These are phyloP conservation scores for Loxodonta africana DNA, from an alignment of 2,113 vertebrate genomes.

Conservation along the genomic window DNA sequence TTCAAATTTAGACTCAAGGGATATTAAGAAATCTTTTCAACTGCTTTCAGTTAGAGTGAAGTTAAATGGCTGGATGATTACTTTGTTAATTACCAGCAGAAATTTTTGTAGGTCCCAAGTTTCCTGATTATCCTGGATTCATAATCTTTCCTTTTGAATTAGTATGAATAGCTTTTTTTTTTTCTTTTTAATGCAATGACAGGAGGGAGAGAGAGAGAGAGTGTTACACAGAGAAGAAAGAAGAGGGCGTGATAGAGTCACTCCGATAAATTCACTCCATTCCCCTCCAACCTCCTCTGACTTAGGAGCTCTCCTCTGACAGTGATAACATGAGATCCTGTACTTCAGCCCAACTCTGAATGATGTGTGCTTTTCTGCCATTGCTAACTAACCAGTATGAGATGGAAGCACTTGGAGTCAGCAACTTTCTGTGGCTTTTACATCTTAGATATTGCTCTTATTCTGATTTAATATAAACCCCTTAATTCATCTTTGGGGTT, in stretches of 20 bases:
- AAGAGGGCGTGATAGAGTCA: not conserved
- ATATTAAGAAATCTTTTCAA: conserved; percentile 2
- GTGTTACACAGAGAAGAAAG: not conserved
- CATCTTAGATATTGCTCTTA: not conserved
- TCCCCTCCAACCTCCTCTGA: not conserved
- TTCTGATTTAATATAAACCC: conserved; percentile 9
- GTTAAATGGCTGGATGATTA: not conserved
- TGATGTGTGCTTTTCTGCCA: not conserved
- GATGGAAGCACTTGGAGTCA: not conserved
- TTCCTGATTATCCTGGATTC: not conserved
- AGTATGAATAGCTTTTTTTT: not conserved
- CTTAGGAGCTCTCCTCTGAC: not conserved
- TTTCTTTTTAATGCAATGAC: not conserved
- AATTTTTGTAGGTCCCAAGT: not conserved
- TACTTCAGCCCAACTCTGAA: not conserved
- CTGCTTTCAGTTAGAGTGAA: not conserved
- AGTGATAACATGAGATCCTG: not conserved
- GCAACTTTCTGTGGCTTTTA: not conserved
- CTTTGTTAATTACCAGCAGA: conserved; percentile 24
- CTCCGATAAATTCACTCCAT: not conserved
- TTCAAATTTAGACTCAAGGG: conserved; percentile 22
- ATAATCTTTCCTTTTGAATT: not conserved
- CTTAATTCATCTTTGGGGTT: conserved; percentile 40
- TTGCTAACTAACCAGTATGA: not conserved
- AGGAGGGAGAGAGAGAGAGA: not conserved